Evolutionary conservation across 1,140 invertebrate species (phyloP).

Genomic region (Anastatus disparis): DNA sequence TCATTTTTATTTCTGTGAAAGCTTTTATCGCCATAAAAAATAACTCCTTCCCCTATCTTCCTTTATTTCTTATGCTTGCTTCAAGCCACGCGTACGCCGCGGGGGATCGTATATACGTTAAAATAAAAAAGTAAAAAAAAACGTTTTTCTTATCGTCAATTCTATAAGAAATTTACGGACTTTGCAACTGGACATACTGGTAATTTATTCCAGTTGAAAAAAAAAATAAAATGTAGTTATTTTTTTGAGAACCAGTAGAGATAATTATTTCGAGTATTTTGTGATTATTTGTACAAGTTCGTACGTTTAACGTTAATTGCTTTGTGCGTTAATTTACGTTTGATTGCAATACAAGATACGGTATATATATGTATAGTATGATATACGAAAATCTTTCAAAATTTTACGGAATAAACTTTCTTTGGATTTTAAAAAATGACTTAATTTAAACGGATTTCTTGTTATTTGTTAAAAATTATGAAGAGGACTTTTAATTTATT

Average conservation of each 20-base stretch:
- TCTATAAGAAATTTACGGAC: neutral
- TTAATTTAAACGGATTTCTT: neutral
- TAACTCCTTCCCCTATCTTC: slow-evolving; percentile 1
- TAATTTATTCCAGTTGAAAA: too few relatives aligned
- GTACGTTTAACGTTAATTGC: neutral
- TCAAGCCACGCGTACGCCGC: slow-evolving; percentile 48
- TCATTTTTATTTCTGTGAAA: neutral
- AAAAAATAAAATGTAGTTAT: too few relatives aligned
- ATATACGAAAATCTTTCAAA: too few relatives aligned
- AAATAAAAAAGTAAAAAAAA: too few relatives aligned
- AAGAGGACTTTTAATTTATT: too few relatives aligned
- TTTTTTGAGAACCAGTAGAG: too few relatives aligned
- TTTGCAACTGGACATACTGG: neutral
- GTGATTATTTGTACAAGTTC: neutral
- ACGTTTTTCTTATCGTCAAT: slow-evolving; percentile 42
- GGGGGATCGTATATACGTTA: slow-evolving; percentile 43
- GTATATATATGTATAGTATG: too few relatives aligned
- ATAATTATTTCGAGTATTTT: too few relatives aligned
- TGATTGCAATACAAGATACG: slow-evolving; percentile 4
- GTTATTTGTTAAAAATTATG: too few relatives aligned
- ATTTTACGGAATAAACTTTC: too few relatives aligned
- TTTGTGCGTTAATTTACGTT: neutral
- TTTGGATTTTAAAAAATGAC: neutral
- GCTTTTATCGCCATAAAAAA: slow-evolving; percentile 33
- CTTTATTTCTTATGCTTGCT: neutral